Evolutionary conservation across 1,140 invertebrate species (phyloP), one percentile per base, ranked within the genome.

Genomic region (Macrostomum lignano): DNA sequence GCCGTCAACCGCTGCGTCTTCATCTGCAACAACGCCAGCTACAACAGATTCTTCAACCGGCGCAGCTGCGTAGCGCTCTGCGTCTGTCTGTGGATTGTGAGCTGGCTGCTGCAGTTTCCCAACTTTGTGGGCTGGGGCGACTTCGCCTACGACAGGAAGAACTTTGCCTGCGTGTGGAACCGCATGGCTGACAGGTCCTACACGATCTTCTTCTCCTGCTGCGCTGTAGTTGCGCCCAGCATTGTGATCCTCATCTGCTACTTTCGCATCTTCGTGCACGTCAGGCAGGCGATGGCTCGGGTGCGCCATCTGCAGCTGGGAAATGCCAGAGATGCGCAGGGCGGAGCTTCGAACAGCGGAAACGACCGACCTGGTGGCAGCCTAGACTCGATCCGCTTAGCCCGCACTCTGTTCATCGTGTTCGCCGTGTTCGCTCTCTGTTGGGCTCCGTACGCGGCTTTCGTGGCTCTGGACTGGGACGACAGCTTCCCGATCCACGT

Each of bases 371-470:
- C n/a, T n/a, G n/a, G n/a, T n/a, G n/a, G n/a, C n/a, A n/a, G n/a
- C n/a, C n/a, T n/a, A n/a, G n/a, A 52, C 25, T 42, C 44, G 1
- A 21, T 48, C 2, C 40, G 42, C 6, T 32, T 47, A 0, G 45
- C 49, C 1, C 37, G 42, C 10, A 52, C 47, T 17, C 36, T 55
- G 3, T 46, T 52, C 19, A 29, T 46, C 20, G 42, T 51, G 15
- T 53, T 51, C 21, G 7, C 44, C 6, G 39, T 51, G 1, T 55
- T 49, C 34, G 37, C 47, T 15, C 23, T 45, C 7, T 51, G 51
- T 36, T 55, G 52, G 52, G 41, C 43, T 5, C 52, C 52, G 3
- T 51, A 51, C 37, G 48, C 47, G 11, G 33, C 47, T 10, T 36
- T 52, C 21, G 45, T 47, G 11, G 42, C 42, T 3, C 17, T 47